Conservation (phyloP, 2,113 vertebrate species). For the Lepus timidus region DNA sequence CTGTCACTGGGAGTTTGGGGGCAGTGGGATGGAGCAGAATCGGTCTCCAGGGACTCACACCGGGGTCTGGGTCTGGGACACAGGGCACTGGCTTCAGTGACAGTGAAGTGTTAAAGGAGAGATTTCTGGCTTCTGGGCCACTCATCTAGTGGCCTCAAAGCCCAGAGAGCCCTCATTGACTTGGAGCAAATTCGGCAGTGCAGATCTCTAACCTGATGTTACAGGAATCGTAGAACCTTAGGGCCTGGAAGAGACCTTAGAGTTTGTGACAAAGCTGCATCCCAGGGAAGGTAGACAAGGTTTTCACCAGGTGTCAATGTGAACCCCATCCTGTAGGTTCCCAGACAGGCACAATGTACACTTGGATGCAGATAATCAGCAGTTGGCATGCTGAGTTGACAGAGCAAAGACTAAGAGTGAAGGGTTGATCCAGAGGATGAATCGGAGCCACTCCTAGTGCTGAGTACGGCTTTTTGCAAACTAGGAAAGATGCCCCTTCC, state of each 20-base stretch:
- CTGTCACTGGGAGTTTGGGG: constrained; percentile 92
- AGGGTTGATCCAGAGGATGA: neutral
- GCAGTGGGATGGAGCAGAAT: constrained; percentile 93
- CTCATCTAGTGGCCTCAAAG: constrained; percentile 93
- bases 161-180: constrained; percentile 92
- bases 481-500: neutral
- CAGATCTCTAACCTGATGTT: constrained; percentile 89
- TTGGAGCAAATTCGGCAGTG: constrained; percentile 93
- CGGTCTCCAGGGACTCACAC: constrained; percentile 94
- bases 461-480: neutral
- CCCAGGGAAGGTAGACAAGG: neutral
- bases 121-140: constrained; percentile 94
- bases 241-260: neutral
- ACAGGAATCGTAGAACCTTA: neutral
- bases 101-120: constrained; percentile 93
- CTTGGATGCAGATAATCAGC: neutral
- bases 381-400: neutral
- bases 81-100: constrained; percentile 94
- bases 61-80: constrained; percentile 93
- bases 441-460: neutral
- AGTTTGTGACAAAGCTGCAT: neutral
- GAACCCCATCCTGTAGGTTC: neutral
- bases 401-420: neutral
- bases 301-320: neutral
- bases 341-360: neutral